phyloP scores from a whole-genome alignment of 1,140 invertebrate genomes.

The Drosophila sproati region DNA sequence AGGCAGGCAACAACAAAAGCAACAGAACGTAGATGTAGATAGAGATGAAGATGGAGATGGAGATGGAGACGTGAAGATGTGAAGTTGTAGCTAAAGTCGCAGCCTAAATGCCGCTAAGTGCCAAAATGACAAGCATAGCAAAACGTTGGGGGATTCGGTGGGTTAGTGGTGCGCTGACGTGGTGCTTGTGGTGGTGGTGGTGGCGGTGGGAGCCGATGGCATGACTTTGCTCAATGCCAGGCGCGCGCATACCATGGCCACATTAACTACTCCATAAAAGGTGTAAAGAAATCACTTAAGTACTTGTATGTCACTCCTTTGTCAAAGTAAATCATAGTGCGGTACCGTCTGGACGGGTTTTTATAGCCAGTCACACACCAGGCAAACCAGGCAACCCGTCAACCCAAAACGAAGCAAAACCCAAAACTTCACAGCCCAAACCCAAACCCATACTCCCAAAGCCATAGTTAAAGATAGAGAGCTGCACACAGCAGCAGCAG shows the following conservation, averaged over 20 bases:
- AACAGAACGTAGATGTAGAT: slow-evolving; percentile 4
- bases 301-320: slow-evolving; percentile 83
- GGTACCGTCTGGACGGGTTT: slow-evolving; percentile 39
- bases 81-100: slow-evolving; percentile 42
- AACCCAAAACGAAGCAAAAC: slow-evolving; percentile 18
- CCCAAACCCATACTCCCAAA: background rate
- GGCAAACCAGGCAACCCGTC: slow-evolving; percentile 15
- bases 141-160: slow-evolving; percentile 45
- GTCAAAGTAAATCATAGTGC: slow-evolving; percentile 80
- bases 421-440: slow-evolving; percentile 32
- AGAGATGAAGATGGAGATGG: slow-evolving; percentile 6
- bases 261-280: slow-evolving; percentile 82
- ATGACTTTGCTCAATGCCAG: slow-evolving; percentile 75
- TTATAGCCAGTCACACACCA: slow-evolving; percentile 41
- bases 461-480: slow-evolving; percentile 9
- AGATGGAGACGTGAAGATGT: slow-evolving; percentile 12
- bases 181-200: slow-evolving; percentile 7
- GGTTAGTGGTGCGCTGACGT: slow-evolving; percentile 46
- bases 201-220: slow-evolving; percentile 35
- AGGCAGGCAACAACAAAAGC: slow-evolving; percentile 13
- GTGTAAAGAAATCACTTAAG: slow-evolving; percentile 83
- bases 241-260: slow-evolving; percentile 68
- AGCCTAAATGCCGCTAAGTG: slow-evolving; percentile 79
- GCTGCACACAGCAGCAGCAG: slow-evolving; percentile 21
- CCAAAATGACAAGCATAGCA: slow-evolving; percentile 63